phyloP scores from a whole-genome alignment of 1,140 invertebrate species.

The Temnothorax curvispinosus region DNA sequence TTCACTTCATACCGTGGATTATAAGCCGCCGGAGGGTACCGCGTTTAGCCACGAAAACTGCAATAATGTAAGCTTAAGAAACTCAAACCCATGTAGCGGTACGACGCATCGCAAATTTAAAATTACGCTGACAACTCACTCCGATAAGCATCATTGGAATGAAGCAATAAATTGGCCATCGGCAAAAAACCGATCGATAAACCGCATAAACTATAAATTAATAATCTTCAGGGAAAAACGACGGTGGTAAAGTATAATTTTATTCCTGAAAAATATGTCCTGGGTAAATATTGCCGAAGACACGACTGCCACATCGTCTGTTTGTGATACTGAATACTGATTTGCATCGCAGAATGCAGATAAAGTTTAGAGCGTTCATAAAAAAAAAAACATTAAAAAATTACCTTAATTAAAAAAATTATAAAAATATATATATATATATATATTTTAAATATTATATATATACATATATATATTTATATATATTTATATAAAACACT shows the following conservation, averaged over 20 bases:
- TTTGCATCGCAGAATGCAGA: neutral
- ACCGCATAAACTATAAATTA: constrained; percentile 38
- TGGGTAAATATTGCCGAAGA: constrained; percentile 18
- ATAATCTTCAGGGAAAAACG: neutral
- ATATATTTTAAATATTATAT: too few relatives aligned
- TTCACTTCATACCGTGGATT: constrained; percentile 27
- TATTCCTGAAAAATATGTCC: neutral
- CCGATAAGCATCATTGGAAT: constrained; percentile 55
- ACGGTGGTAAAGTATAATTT: constrained; percentile 18
- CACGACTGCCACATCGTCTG: neutral
- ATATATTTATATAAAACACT: too few relatives aligned
- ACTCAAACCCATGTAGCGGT: constrained; percentile 46
- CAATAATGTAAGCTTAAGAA: constrained; percentile 51
- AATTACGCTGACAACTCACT: constrained; percentile 68
- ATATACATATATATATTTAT: too few relatives aligned
- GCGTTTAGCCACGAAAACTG: constrained; percentile 61
- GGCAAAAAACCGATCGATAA: constrained; percentile 16
- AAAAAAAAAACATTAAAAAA: too few relatives aligned
- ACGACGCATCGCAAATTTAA: constrained; percentile 70
- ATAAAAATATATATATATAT: too few relatives aligned
- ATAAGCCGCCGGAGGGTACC: constrained; percentile 35
- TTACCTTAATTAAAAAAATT: too few relatives aligned
- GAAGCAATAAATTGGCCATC: constrained; percentile 38
- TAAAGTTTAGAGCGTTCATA: too few relatives aligned
- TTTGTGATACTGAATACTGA: neutral